Evolutionary conservation across 2,888 invertebrate genomes (phyloP).

Genomic region (Pandemis corylana): DNA sequence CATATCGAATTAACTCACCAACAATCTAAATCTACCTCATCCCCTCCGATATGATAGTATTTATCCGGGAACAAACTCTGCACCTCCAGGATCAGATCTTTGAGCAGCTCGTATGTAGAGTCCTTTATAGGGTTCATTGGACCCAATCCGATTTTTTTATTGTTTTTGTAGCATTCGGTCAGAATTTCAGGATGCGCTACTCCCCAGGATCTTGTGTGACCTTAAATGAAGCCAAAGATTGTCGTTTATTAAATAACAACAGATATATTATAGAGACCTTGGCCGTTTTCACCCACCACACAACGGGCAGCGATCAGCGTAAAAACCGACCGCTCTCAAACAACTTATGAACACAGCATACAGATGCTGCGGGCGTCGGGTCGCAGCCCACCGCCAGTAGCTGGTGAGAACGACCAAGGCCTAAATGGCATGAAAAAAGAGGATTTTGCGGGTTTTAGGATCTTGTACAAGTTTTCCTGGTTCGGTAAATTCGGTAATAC

Average conservation of each 20-base stretch:
- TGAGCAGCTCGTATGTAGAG: slow-evolving; percentile 87
- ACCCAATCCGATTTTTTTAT: slow-evolving; percentile 83
- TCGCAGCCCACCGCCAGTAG: too few species aligned
- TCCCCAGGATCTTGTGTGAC: slow-evolving; percentile 95
- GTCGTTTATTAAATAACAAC: background rate
- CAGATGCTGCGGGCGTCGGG: too few species aligned
- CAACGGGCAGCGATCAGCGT: too few species aligned
- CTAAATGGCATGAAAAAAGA: too few species aligned
- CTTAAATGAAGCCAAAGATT: slow-evolving; percentile 45
- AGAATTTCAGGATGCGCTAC: slow-evolving; percentile 89
- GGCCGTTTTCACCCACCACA: too few species aligned
- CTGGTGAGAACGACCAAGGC: too few species aligned
- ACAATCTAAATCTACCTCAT: slow-evolving; percentile 93
- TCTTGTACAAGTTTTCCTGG: too few species aligned
- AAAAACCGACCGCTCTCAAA: too few species aligned
- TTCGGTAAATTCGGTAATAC: too few species aligned
- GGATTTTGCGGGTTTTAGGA: too few species aligned
- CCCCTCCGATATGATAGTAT: slow-evolving; percentile 95
- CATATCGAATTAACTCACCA: slow-evolving; percentile 84
- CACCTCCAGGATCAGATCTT: slow-evolving; percentile 88
- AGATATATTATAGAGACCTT: background rate
- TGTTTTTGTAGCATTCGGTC: slow-evolving; percentile 87
- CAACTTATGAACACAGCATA: too few species aligned
- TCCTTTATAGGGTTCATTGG: slow-evolving; percentile 91
- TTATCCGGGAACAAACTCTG: slow-evolving; percentile 89